Conservation (phyloP, 1,140 invertebrate genomes). For the Sycophaga agraensis region DNA sequence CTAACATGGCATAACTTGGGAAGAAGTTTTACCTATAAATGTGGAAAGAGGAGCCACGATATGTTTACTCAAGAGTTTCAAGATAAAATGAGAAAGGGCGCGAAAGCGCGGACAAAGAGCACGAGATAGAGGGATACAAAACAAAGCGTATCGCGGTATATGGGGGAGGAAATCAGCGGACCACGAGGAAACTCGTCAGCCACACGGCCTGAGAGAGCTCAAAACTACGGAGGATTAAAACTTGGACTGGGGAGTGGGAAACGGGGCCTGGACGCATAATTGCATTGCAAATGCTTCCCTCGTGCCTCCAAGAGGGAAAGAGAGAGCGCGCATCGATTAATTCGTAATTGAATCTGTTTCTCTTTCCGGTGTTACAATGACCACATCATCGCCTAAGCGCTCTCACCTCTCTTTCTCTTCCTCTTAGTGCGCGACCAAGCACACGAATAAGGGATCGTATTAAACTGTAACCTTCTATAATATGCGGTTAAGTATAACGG, state of each 20-base stretch:
- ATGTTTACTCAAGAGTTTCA: too few relatives aligned
- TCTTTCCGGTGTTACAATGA: too few relatives aligned
- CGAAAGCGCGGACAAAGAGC: background rate
- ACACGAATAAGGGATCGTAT: too few relatives aligned
- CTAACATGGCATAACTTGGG: too few relatives aligned
- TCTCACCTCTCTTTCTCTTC: background rate
- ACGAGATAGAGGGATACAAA: background rate
- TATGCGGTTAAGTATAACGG: too few relatives aligned
- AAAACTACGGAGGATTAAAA: slow-evolving; percentile 50
- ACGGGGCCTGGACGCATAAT: slow-evolving; percentile 37
- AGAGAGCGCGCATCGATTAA: slow-evolving; percentile 21
- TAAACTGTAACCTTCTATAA: too few relatives aligned
- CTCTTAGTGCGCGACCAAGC: background rate
- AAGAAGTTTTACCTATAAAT: too few relatives aligned
- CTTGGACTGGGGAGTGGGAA: slow-evolving; percentile 33
- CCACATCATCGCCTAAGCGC: too few relatives aligned
- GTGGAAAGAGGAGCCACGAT: too few relatives aligned
- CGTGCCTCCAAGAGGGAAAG: background rate
- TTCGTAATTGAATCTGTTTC: slow-evolving; percentile 25
- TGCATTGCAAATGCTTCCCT: slow-evolving; percentile 35
- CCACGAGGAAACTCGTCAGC: slow-evolving; percentile 8
- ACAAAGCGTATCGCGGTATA: too few relatives aligned
- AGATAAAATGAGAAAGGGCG: background rate
- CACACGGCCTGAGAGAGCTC: slow-evolving; percentile 32
- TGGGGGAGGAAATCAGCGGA: background rate